A percentile compares a stretch with the other conserved stretches of the same genome.
Evolutionary conservation across 2,888 invertebrate genomes (phyloP).

Genomic region (Agapostemon virescens): DNA sequence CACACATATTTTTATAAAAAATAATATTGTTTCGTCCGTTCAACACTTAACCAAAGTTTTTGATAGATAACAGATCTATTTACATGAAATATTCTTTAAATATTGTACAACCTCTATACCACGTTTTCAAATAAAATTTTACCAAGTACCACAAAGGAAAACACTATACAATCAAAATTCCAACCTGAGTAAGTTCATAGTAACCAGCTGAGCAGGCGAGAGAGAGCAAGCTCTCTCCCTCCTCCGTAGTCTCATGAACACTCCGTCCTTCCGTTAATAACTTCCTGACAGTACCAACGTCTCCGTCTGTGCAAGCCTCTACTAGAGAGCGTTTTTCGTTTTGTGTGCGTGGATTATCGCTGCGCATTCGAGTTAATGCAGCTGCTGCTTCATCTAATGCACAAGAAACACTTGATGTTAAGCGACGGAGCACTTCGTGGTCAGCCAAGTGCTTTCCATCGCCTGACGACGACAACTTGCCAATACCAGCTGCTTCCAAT

Average conservation of each 20-base stretch:
- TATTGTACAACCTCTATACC: background rate
- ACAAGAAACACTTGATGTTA: constrained; percentile 94
- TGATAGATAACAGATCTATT: background rate
- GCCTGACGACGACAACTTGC: constrained; percentile 89
- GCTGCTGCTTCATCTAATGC: constrained; percentile 98
- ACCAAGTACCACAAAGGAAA: background rate
- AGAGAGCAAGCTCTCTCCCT: constrained; percentile 97
- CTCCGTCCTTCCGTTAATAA: constrained; percentile 95
- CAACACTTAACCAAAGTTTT: background rate
- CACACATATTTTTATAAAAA: background rate
- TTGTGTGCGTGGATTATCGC: constrained; percentile 89
- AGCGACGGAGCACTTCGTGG: constrained; percentile 92
- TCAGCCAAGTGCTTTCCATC: constrained; percentile 93
- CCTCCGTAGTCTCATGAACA: constrained; percentile 97
- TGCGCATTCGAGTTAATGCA: constrained; percentile 96
- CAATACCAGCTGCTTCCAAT: constrained; percentile 95
- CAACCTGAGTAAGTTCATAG: constrained; percentile 96
- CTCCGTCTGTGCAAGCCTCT: constrained; percentile 96
- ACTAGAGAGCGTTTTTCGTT: constrained; percentile 89
- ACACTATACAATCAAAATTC: constrained; percentile 35
- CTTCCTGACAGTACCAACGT: constrained; percentile 95
- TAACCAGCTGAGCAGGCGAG: constrained; percentile 98
- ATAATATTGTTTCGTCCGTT: background rate
- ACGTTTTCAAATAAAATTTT: background rate
- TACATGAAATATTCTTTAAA: background rate